These are phyloP conservation scores for Leuciscus idus DNA, from an alignment of 2,113 vertebrate genomes.

Conservation along the genomic window DNA sequence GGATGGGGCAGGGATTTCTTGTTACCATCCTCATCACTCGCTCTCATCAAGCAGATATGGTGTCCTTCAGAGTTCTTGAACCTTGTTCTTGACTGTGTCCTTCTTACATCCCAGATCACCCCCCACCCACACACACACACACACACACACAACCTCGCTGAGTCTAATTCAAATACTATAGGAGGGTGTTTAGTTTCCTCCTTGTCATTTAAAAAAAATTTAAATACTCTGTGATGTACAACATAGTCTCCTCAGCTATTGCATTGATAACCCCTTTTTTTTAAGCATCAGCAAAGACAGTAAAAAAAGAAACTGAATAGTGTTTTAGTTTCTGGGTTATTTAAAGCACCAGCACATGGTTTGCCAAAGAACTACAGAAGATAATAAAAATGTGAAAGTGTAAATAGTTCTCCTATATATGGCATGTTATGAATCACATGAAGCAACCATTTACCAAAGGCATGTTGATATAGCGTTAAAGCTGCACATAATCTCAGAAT, in stretches of 20 bases:
- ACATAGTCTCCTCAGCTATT: not conserved
- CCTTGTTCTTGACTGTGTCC: conserved; percentile 7
- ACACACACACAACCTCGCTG: not conserved
- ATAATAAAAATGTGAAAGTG: not conserved
- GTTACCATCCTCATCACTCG: not conserved
- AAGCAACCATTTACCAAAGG: not conserved
- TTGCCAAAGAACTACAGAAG: not conserved
- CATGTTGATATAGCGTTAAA: not conserved
- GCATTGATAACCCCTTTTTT: not conserved
- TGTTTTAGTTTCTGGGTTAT: not conserved
- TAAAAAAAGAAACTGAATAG: not conserved
- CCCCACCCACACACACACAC: not conserved
- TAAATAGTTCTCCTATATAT: not conserved
- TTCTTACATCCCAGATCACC: not conserved
- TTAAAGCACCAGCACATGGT: not conserved
- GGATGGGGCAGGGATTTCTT: not conserved
- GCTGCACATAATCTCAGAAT: not conserved
- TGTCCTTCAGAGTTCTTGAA: conserved; percentile 22
- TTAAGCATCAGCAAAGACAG: no score
- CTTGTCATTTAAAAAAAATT: no score
- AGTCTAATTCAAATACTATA: not conserved
- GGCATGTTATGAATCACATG: not conserved
- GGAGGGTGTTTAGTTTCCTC: not conserved
- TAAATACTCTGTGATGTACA: not conserved
- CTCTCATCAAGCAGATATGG: not conserved